A percentile compares a stretch with the other conserved stretches of the same genome.
These are phyloP conservation scores for Rhyacophila evoluta DNA, from an alignment of 2,888 invertebrate genomes.

Conservation along the genomic window DNA sequence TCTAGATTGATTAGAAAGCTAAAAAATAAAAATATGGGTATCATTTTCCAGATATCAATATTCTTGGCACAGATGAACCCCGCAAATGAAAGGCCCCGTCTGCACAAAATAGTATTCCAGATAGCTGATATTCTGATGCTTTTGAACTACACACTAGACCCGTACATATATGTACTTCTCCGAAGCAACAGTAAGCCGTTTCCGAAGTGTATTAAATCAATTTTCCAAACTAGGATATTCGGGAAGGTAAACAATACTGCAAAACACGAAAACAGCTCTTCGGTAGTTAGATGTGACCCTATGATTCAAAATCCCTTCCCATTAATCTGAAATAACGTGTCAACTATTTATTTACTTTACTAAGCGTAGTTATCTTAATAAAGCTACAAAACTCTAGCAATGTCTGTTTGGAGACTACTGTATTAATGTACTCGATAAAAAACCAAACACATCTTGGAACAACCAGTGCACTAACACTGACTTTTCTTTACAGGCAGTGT, in stretches of 20 bases:
- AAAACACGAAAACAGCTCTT: slow-evolving; percentile 15
- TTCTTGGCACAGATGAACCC: slow-evolving; percentile 70
- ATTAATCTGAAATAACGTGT: slow-evolving; percentile 17
- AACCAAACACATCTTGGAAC: too few relatives aligned
- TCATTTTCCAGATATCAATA: slow-evolving; percentile 72
- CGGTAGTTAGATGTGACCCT: slow-evolving; percentile 36
- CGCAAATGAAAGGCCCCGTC: slow-evolving; percentile 58
- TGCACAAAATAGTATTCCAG: slow-evolving; percentile 66
- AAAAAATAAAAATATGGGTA: not conserved
- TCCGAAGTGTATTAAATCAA: slow-evolving; percentile 53
- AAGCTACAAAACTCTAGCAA: too few relatives aligned
- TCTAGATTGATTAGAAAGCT: too few relatives aligned
- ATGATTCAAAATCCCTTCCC: slow-evolving; percentile 30
- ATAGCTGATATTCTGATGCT: slow-evolving; percentile 82
- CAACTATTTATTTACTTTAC: not conserved
- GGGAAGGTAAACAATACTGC: slow-evolving; percentile 51
- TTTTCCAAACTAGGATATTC: slow-evolving; percentile 52
- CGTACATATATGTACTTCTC: slow-evolving; percentile 84
- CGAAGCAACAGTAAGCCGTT: slow-evolving; percentile 64
- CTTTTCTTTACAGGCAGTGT: too few relatives aligned
- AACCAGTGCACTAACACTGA: too few relatives aligned
- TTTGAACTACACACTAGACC: slow-evolving; percentile 86
- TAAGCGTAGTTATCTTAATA: not conserved
- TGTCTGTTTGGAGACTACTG: too few relatives aligned
- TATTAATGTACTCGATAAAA: too few relatives aligned